These are phyloP conservation scores for Rhynchopsitta pachyrhyncha DNA, from an alignment of 2,113 vertebrate species.

Conservation along the genomic window DNA sequence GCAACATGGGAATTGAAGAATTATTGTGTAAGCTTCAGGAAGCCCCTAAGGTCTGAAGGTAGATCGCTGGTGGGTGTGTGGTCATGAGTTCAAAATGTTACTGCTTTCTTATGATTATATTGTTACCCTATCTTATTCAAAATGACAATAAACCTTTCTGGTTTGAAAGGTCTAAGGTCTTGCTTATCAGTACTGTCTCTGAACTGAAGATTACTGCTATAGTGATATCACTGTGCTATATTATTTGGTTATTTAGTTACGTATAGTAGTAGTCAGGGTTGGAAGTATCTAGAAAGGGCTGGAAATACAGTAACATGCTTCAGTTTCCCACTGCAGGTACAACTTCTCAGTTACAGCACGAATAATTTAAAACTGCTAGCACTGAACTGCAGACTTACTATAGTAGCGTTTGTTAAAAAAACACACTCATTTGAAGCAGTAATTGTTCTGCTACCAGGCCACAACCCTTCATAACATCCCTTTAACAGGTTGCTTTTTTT, in stretches of 20 bases:
- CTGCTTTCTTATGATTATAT: neutral
- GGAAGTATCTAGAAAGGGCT: neutral
- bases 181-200: neutral
- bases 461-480: conserved; percentile 41
- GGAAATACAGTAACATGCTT: neutral
- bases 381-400: neutral
- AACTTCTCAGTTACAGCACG: neutral
- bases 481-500: neutral
- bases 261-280: neutral
- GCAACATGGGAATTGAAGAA: neutral
- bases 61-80: neutral
- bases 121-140: neutral
- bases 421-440: conserved; percentile 29
- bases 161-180: neutral
- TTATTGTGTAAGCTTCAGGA: neutral
- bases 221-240: neutral
- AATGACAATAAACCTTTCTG: neutral
- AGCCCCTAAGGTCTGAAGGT: neutral
- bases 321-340: neutral
- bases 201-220: neutral
- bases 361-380: conserved; percentile 18
- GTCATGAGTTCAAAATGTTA: neutral
- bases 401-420: conserved; percentile 62
- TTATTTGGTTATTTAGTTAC: neutral
- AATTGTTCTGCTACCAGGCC: conserved; percentile 64